Base-by-base conservation (phyloP, 2,113 vertebrate species). In the Pterophyllum scalare region DNA sequence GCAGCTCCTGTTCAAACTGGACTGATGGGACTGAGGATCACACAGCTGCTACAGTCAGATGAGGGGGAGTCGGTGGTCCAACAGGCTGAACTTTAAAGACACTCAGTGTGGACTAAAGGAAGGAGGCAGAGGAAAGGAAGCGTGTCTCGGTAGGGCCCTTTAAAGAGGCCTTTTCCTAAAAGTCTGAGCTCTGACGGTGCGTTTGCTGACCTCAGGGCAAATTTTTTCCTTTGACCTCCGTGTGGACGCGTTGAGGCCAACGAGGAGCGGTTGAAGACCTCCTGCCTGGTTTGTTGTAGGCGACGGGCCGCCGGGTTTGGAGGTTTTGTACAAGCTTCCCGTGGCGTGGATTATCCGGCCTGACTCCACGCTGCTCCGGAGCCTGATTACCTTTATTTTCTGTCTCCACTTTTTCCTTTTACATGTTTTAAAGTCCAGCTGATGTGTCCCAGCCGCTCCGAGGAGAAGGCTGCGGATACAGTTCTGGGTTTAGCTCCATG, bases 321-420 rank as follows among this genome's bases (percentile, higher is more conserved):
- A 17, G 80, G 11, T 9, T 77, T 43, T 59, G 52, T 59, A 15
- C 14, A 38, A 38, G 75, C 26, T 62, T 57, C 65, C 76, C 14
- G 49, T 31, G 10, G 72, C 11, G 62, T 78, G 62, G 43, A 61
- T 84, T 56, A 72, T 43, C 64, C 38, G 43, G 26, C 46, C 70
- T 10, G 24, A 26, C 58, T 64, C 49, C 59, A 1, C n/a, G 15
- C 33, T 58, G 57, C n/a, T 38, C 20, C 11, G 65, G 40, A 81
- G 26, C 43, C 6, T 3, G 43, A 81, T 35, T 8, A 7, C 7
- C 4, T 33, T 31, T 46, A 43, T 54, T 17, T 49, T 49, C 46
- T 17, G n/a, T 52, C 43, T 64, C 59, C 26, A 4, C 56, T 59
- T 15, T 4, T n/a, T n/a, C n/a, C 10, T 60, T 59, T 49, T 4